Base-by-base conservation (phyloP, 2,797 vertebrate species). In the Argya squamiceps region DNA sequence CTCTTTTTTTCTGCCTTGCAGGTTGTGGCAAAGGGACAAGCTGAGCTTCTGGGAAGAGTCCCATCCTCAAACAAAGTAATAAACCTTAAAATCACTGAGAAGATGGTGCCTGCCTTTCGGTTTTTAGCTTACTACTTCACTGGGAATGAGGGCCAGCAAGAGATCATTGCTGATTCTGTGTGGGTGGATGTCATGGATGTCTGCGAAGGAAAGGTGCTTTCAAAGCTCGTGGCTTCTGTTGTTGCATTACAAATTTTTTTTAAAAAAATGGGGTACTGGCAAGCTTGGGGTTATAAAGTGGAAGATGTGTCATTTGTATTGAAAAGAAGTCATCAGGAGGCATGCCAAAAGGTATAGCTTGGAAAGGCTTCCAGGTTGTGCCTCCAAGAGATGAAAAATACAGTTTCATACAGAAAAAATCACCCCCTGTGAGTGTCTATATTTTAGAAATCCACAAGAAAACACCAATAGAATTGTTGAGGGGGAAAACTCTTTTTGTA, bases 131-230 rank as follows among this genome's bases (percentile, higher is more conserved):
- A 98, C 90, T 98, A 98, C 69, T 98, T 96, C 76, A 18, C 18
- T 29, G 49, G 3, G 0, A 89, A 47, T 0, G 1, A 52, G 43
- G 95, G 75, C 27, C 76, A 0, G 17, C 65, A 17, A 17, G 95
- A 95, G 41, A 96, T 98, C 32, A 37, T 98, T 1, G 94, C 98
- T 1, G 98, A 98, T 77, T 98, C 98, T 1, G 95, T 97, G 15
- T 98, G 98, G 98, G 96, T 97, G 41, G 97, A 98, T 0, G 96
- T 98, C 43, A 65, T 32, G 70, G 97, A 98, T 69, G 90, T 92
- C 86, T 98, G 98, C 2, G 95, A 97, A 96, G 98, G 97, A 87
- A 97, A 98, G 97, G 98, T 98, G 86, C 34, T 82, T 73, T 37
- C 26, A 56, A 46, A 87, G 17, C 34, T 73, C 10, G 0, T 36